Evolutionary conservation across 2,113 vertebrate genomes (phyloP), one percentile per base, ranked within the genome.

Genomic region (Gallinago paraguaiae): DNA sequence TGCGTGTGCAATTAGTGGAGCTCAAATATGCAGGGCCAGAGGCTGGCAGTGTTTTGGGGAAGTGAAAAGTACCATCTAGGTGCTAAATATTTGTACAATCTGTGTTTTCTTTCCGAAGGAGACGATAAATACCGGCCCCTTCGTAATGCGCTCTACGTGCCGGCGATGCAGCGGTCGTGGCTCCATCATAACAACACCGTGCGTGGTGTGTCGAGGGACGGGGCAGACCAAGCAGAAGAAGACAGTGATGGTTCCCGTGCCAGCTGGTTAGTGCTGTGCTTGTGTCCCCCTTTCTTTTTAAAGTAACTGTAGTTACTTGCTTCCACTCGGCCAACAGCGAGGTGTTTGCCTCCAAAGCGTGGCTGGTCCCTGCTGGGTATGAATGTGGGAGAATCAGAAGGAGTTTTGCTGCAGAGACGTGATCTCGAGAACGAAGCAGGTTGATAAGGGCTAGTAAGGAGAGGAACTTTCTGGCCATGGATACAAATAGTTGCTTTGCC

Each of bases 131-230:
- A 99, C 99, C 0, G 99, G 99, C 11, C 99, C 99, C 1, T 99
- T 99, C 4, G 99, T 99, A 74, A 99, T 99, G 99, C 98, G 99
- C 9, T 99, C 99, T 12, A 99, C 99, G 0, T 99, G 99, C 76
- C 98, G 99, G 3, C 98, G 99, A 30, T 99, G 99, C 17, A 95
- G 98, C 0, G 99, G 99, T 18, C 98, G 98, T 15, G 99, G 99
- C 63, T 97, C 98, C 10, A 97, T 99, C 83, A 97, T 99, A 59
- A 98, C 98, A 1, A 97, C 97, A 1, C 99, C 99, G 0, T 99
- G 99, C 7, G 35, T 96, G 2, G 31, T 98, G 2, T 99, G 99
- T 82, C 98, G 98, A 17, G 99, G 99, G 37, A 96, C 97, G 0
- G 99, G 99, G 37, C 98, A 99, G 90, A 99, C 98, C 94, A 99